phyloP scores from a whole-genome alignment of 2,888 invertebrate genomes.

The Ornithoptera alexandrae region DNA sequence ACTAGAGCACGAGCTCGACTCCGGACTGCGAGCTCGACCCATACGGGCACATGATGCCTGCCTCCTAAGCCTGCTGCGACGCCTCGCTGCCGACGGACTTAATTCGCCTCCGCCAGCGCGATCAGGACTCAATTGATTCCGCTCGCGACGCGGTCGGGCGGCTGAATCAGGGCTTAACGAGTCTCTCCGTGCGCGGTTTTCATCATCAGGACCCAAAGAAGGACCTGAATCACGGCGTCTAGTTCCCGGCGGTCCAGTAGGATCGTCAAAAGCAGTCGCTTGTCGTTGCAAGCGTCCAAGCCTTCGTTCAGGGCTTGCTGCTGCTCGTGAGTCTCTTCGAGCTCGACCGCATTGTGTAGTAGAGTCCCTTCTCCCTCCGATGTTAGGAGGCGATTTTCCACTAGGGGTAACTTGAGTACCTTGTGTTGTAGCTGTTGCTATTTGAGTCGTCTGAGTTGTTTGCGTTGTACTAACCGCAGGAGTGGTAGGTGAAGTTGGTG shows the following conservation, averaged over 20 bases:
- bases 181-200: conserved; percentile 88
- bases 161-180: conserved; percentile 95
- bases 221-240: conserved; percentile 90
- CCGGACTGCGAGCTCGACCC: conserved; percentile 82
- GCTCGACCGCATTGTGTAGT: conserved; percentile 90
- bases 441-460: conserved; percentile 52
- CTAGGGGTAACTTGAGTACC: conserved; percentile 55
- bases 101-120: conserved; percentile 89
- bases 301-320: conserved; percentile 84
- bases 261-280: conserved; percentile 94
- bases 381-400: conserved; percentile 67
- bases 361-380: conserved; percentile 86
- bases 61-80: conserved; percentile 84
- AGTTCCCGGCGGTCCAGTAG: conserved; percentile 84
- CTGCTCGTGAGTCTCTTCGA: conserved; percentile 83
- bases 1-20: conserved; percentile 88
- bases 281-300: conserved; percentile 89
- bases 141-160: conserved; percentile 86
- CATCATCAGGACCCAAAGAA: conserved; percentile 90
- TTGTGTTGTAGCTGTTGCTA: conserved; percentile 44
- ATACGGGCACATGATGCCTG: conserved; percentile 88
- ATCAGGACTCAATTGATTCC: conserved; percentile 89
- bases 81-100: conserved; percentile 86
- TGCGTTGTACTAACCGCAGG: conserved; percentile 54
- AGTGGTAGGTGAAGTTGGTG: conserved; percentile 87